Evolutionary conservation across 1,140 invertebrate species (phyloP), one percentile per base, ranked within the genome.

Genomic region (Danaus melanippus): DNA sequence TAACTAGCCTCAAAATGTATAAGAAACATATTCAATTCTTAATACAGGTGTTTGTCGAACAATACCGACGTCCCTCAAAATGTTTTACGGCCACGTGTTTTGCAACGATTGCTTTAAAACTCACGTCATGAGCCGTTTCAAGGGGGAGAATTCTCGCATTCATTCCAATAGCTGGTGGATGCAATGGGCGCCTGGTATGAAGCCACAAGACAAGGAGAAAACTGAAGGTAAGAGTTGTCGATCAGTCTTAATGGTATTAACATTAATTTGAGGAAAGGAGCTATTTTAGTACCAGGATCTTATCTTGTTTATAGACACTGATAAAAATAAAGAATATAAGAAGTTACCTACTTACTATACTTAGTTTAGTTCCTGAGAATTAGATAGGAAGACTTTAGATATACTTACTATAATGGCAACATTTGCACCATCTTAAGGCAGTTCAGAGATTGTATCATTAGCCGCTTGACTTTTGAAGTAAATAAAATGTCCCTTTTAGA

Each of bases 71-170:
- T 68, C 71, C 7, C 46, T 83, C 40, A 85, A 85, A 53, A 79
- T 84, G 79, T 85, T 84, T 46, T 84, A 85, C 53, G 82, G 82
- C 7, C 79, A 82, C 42, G 77, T 85, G 6, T 85, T 85, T 50
- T 85, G 82, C 51, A 71, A 64, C 7, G 74, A 82, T 10, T 85
- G 82, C 53, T 85, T 85, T 54, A 83, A 85, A 42, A 69, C 53
- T 1, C 76, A 82, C 57, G 76, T 85, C 9, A 50, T 82, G 53
- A 56, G 64, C 9, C 56, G 68, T 15, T 74, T 80, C 46, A 73
- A 60, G 12, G 75, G 69, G 0, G 75, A 83, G 4, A 61, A 52
- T 11, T 68, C 76, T 0, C 53, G 66, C 0, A 66, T 84, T 17
- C 66, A 78, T 8, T 71, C 71, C 0, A 78, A 80, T 17, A 82